Conservation (phyloP, 2,797 vertebrate species). For the Sebastes steindachneri region DNA sequence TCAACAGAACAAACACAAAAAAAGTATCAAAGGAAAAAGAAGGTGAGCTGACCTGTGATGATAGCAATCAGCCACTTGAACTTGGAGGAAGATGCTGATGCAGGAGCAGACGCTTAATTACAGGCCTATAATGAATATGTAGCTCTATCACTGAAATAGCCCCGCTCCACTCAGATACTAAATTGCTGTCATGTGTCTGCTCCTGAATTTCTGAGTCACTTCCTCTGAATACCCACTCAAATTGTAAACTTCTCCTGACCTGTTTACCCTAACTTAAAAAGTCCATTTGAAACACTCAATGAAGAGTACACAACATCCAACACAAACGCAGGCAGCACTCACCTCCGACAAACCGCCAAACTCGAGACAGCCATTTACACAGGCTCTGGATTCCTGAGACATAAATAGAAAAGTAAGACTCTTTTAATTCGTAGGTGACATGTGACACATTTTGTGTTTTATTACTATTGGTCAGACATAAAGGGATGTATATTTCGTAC, state of each 20-base stretch:
- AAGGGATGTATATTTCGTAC: constrained; percentile 37
- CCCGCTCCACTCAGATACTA: not conserved
- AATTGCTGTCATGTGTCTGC: constrained; percentile 3
- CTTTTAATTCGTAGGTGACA: not conserved
- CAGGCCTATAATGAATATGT: constrained; percentile 3
- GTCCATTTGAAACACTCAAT: not conserved
- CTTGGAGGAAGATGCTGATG: constrained; percentile 57
- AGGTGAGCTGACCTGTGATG: constrained; percentile 54
- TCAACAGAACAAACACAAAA: not conserved
- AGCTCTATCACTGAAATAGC: not conserved
- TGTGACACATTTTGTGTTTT: not conserved
- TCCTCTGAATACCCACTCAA: not conserved
- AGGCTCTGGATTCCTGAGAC: constrained; percentile 68
- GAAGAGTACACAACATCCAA: constrained; percentile 5
- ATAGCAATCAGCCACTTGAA: constrained; percentile 56
- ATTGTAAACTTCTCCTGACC: not conserved
- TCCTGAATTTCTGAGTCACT: not conserved
- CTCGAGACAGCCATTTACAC: constrained; percentile 55
- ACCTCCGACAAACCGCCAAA: constrained; percentile 70
- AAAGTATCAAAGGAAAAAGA: not conserved
- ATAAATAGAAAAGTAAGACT: not conserved
- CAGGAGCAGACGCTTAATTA: constrained; percentile 17
- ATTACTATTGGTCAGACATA: not conserved
- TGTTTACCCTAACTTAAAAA: constrained; percentile 13
- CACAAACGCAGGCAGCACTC: constrained; percentile 25